phyloP scores from a whole-genome alignment of 2,888 invertebrate species.

The Troides oblongomaculatus region DNA sequence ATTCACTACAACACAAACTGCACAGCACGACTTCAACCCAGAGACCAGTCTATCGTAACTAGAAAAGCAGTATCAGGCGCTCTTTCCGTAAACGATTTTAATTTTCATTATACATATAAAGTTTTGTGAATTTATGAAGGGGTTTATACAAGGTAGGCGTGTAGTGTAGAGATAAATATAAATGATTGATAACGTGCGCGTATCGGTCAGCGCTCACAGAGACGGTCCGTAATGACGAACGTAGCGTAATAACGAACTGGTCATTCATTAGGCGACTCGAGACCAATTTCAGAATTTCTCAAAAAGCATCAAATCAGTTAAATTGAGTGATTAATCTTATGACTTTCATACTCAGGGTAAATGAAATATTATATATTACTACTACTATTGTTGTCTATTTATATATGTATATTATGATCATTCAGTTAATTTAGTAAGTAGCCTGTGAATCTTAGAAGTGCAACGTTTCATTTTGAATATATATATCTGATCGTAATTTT shows the following conservation, averaged over 20 bases:
- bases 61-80: neutral
- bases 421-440: constrained; percentile 58
- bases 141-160: constrained; percentile 80
- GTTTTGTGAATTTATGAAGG: constrained; percentile 73
- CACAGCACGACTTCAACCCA: neutral
- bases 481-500: neutral
- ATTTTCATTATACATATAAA: constrained; percentile 41
- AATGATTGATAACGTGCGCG: constrained; percentile 52
- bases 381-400: constrained; percentile 58
- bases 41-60: constrained; percentile 17
- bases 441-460: constrained; percentile 63
- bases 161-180: constrained; percentile 72
- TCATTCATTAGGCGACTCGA: constrained; percentile 47
- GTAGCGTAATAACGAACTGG: constrained; percentile 67
- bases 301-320: constrained; percentile 50
- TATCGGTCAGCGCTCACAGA: constrained; percentile 46
- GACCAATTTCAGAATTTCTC: constrained; percentile 72
- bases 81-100: constrained; percentile 20
- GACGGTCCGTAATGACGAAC: neutral
- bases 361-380: constrained; percentile 49
- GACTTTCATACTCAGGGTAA: constrained; percentile 77
- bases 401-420: constrained; percentile 49
- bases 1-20: constrained; percentile 17
- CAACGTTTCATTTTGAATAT: constrained; percentile 38
- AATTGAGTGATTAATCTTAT: constrained; percentile 67